A percentile compares a stretch with the other conserved stretches of the same genome.
These are phyloP conservation scores for Columba livia DNA, from an alignment of 2,113 vertebrate genomes.

Conservation along the genomic window DNA sequence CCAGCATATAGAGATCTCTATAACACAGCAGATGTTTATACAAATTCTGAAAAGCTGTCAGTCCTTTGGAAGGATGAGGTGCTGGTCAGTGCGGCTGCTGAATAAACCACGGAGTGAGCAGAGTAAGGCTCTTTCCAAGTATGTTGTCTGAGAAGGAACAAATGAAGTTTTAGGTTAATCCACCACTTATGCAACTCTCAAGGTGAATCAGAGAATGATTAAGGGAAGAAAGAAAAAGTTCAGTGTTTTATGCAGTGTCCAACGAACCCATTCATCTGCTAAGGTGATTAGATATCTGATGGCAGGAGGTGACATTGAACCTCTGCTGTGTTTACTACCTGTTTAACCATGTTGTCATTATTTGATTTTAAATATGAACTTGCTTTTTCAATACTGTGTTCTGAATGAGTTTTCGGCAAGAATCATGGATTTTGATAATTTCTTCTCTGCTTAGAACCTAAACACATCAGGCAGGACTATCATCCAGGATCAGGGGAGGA, in stretches of 20 bases:
- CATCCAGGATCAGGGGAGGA: not conserved
- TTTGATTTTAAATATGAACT: not conserved
- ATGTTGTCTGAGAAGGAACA: slow-evolving; percentile 2
- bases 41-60: not conserved
- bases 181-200: slow-evolving; percentile 23
- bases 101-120: not conserved
- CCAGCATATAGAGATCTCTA: not conserved
- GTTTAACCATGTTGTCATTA: not conserved
- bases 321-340: not conserved
- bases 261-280: slow-evolving; percentile 59
- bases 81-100: not conserved
- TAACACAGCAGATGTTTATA: not conserved
- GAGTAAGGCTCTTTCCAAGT: not conserved
- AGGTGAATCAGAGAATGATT: slow-evolving; percentile 56
- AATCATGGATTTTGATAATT: not conserved
- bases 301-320: not conserved
- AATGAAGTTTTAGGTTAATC: slow-evolving; percentile 48
- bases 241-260: slow-evolving; percentile 22
- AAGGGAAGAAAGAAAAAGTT: slow-evolving; percentile 48
- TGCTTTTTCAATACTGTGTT: not conserved
- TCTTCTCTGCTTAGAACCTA: not conserved
- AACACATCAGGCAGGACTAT: not conserved
- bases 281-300: slow-evolving; percentile 21
- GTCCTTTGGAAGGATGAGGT: not conserved
- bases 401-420: not conserved